phyloP scores from a whole-genome alignment of 2,888 invertebrate genomes.

The Hirtodrosophila duncani region DNA sequence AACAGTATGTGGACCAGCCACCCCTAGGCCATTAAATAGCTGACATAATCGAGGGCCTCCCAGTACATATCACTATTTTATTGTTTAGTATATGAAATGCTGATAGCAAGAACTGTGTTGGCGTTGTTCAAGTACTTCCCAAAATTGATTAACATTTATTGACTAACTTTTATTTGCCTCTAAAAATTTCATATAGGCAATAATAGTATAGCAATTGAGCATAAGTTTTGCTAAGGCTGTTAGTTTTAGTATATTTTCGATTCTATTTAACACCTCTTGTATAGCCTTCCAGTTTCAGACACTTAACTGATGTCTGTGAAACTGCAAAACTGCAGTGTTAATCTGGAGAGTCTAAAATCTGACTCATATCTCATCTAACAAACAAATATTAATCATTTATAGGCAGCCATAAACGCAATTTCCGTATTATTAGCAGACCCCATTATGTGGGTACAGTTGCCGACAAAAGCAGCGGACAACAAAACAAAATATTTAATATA shows the following conservation, averaged over 20 bases:
- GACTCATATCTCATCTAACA: background rate
- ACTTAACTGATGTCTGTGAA: conserved; percentile 5
- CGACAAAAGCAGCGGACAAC: conserved; percentile 19
- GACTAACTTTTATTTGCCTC: conserved; percentile 16
- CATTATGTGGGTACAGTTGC: conserved; percentile 32
- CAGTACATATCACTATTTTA: background rate
- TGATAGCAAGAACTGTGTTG: conserved; percentile 14
- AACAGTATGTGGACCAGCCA: background rate
- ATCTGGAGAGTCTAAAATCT: conserved; percentile 10
- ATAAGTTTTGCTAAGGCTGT: no score
- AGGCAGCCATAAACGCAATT: no score
- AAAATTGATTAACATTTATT: no score
- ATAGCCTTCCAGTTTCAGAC: background rate
- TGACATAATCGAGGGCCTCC: conserved; percentile 5
- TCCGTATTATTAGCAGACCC: conserved; percentile 11
- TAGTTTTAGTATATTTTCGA: conserved; percentile 24
- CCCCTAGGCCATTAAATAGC: background rate
- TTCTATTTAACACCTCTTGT: background rate
- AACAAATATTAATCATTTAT: background rate
- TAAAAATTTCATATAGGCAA: no score
- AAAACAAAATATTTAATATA: conserved; percentile 7
- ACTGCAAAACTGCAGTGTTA: conserved; percentile 14
- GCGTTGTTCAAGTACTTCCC: no score
- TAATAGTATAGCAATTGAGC: no score
- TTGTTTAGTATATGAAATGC: conserved; percentile 14